Percentiles rank a stretch among this genome's conserved stretches.
These are phyloP conservation scores for Cygnus atratus DNA, from an alignment of 2,113 vertebrate genomes.

Conservation along the genomic window DNA sequence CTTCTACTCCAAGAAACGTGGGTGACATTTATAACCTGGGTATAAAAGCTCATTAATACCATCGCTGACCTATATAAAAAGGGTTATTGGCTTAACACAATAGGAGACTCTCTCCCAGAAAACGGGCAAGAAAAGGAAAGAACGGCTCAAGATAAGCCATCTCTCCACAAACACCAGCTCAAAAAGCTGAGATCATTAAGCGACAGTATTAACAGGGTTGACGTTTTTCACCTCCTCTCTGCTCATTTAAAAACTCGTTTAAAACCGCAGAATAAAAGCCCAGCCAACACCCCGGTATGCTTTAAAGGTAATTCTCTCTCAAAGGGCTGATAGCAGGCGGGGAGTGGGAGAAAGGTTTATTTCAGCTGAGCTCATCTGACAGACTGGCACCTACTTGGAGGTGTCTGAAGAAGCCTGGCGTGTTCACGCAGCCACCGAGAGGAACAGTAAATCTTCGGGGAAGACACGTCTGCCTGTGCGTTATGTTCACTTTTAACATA, in stretches of 20 bases:
- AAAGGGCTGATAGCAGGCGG: slow-evolving; percentile 25
- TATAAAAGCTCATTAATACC: slow-evolving; percentile 50
- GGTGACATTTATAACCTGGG: neutral
- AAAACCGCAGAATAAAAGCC: neutral
- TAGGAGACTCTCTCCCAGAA: neutral
- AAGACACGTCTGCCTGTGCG: neutral
- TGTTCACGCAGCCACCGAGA: slow-evolving; percentile 33
- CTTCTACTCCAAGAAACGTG: neutral
- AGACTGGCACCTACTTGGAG: slow-evolving; percentile 61
- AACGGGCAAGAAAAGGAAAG: neutral
- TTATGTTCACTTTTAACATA: neutral
- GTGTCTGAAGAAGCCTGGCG: slow-evolving; percentile 46
- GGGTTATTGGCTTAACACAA: slow-evolving; percentile 45
- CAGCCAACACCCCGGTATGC: neutral
- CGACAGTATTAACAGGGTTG: neutral
- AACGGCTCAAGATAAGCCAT: neutral
- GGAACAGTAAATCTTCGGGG: slow-evolving; percentile 13
- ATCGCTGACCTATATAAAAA: slow-evolving; percentile 10
- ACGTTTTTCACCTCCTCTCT: slow-evolving; percentile 4
- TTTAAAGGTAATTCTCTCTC: slow-evolving; percentile 33
- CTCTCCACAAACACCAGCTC: neutral
- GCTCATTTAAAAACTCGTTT: slow-evolving; percentile 38
- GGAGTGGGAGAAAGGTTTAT: slow-evolving; percentile 53
- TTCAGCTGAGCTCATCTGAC: slow-evolving; percentile 56
- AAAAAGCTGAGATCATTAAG: slow-evolving; percentile 23